phyloP scores from a whole-genome alignment of 2,113 vertebrate species.

The Tylochromis polylepis region DNA sequence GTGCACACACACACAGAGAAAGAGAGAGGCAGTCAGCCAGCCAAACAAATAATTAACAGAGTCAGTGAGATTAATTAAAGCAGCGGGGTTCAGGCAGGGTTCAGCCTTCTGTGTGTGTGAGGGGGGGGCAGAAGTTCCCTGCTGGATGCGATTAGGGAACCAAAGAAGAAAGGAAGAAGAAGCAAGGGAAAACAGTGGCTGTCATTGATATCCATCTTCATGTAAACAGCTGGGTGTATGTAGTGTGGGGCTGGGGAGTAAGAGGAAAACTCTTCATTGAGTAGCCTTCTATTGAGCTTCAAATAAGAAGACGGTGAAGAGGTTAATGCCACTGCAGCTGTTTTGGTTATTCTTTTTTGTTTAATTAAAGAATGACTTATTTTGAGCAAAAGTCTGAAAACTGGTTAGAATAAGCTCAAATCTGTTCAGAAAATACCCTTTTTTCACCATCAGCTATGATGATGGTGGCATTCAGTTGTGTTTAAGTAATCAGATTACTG shows the following conservation, averaged over 20 bases:
- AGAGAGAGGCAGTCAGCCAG: constrained; percentile 34
- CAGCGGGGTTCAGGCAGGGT: constrained; percentile 70
- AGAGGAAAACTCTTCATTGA: neutral
- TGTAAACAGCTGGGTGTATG: constrained; percentile 66
- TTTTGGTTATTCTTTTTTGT: neutral
- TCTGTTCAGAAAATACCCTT: neutral
- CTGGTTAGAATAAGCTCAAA: neutral
- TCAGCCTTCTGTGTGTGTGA: constrained; percentile 55
- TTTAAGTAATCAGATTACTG: neutral
- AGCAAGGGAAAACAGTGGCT: constrained; percentile 61
- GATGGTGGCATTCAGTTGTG: neutral
- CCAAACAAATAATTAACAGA: constrained; percentile 73
- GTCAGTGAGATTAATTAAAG: constrained; percentile 70
- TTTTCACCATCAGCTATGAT: neutral
- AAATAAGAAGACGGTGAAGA: neutral
- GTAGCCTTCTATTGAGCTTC: neutral
- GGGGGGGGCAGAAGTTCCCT: constrained; percentile 30
- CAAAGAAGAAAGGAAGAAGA: constrained; percentile 59
- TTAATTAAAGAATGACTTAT: neutral
- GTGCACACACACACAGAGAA: constrained; percentile 11
- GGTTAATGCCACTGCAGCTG: neutral
- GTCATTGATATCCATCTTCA: constrained; percentile 70
- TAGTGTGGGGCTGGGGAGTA: neutral
- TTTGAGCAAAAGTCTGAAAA: neutral
- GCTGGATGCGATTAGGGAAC: constrained; percentile 54